Conservation (phyloP, 92 coral and sea anemone species). For the Desmophyllum pertusum region DNA sequence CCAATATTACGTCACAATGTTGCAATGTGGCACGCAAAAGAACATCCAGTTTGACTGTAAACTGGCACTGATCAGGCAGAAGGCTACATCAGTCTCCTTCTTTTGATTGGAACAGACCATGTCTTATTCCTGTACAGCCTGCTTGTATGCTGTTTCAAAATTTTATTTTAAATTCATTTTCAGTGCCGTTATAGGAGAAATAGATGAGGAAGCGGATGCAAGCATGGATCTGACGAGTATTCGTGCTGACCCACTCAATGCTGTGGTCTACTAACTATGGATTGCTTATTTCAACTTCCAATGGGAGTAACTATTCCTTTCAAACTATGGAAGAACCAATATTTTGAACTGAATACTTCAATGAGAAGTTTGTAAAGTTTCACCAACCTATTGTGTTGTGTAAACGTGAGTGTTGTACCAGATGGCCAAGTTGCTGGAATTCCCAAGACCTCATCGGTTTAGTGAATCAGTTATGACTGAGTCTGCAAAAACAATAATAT, state of each 20-base stretch:
- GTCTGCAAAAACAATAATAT: not conserved
- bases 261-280: constrained; percentile 79
- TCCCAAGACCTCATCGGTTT: not conserved
- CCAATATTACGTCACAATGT: too few species aligned
- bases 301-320: not conserved
- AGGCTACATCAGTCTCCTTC: not conserved
- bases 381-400: not conserved
- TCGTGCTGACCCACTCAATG: constrained; percentile 95
- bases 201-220: constrained; percentile 97
- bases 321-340: not conserved
- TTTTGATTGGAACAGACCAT: not conserved
- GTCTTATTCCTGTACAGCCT: not conserved
- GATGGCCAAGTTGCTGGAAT: not conserved
- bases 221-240: constrained; percentile 87
- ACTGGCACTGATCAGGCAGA: not conserved
- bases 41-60: too few species aligned
- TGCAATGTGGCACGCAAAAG: too few species aligned
- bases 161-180: not conserved
- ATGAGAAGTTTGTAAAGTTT: not conserved
- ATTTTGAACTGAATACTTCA: not conserved
- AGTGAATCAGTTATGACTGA: not conserved
- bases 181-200: constrained; percentile 98
- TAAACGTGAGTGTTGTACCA: not conserved
- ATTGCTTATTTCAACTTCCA: not conserved
- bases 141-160: not conserved